phyloP scores from a whole-genome alignment of 2,797 vertebrate species.

The Eurystomus glaucurus region DNA sequence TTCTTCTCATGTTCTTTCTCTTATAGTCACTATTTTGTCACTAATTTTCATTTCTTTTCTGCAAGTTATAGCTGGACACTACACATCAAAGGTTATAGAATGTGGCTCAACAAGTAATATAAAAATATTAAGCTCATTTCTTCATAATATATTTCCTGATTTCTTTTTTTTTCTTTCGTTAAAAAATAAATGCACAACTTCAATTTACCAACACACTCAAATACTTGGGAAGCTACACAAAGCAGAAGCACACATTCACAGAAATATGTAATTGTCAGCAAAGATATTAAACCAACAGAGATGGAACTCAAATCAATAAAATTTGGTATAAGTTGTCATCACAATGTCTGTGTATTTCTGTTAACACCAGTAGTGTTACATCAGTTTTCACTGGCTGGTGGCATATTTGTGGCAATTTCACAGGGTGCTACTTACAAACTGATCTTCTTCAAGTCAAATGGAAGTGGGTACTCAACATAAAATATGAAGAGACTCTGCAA shows the following conservation, averaged over 20 bases:
- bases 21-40: background rate
- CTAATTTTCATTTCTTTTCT: background rate
- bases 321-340: background rate
- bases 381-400: background rate
- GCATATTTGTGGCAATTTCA: background rate
- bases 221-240: background rate
- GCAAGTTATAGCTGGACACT: background rate
- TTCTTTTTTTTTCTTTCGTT: background rate
- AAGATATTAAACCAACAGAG: background rate
- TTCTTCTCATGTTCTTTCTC: background rate
- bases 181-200: background rate
- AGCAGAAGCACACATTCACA: background rate
- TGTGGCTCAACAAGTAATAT: background rate
- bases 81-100: background rate
- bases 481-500: background rate
- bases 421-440: background rate
- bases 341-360: background rate
- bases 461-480: background rate
- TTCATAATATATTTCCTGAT: background rate
- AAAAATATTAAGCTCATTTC: background rate
- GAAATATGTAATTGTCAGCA: background rate
- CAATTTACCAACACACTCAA: background rate
- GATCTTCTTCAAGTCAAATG: constrained; percentile 1
- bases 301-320: background rate
- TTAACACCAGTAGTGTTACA: background rate